Evolutionary conservation across 1,140 invertebrate genomes (phyloP), one percentile per base, ranked within the genome.

Genomic region (Bombus difficillimus): DNA sequence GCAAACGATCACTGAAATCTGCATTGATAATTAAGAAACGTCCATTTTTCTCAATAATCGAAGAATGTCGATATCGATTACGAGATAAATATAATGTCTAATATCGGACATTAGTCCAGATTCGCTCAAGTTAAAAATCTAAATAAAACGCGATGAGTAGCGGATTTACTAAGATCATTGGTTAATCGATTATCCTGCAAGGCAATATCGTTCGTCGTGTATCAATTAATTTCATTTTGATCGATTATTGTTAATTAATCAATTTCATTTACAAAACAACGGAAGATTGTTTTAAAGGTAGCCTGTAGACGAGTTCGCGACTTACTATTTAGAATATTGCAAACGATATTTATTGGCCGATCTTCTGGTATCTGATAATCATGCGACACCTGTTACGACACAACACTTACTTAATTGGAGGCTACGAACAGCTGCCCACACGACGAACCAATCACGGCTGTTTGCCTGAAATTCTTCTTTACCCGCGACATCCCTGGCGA

Each of bases 301-400:
- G 4, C 28, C 13, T 12, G 37, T 32, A 32, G 43, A 28, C n/a
- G n/a, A 22, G 12, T 25, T 22, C 37, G n/a, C 59, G 53, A 64
- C 69, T 13, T 43, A 62, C 81, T 68, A 53, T 43, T 83, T 90
- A 89, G 88, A 81, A 90, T 83, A 83, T 90, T 43, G 76, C 66
- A 6, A 53, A 53, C 64, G 71, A 88, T 90, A 90, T 90, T 90
- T 90, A 90, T 90, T 86, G 76, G 80, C 15, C 66, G 25, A 41
- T 41, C 59, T 62, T 68, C 66, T 41, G 69, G 47, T 88, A 86
- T 53, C 87, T 78, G 84, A 90, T 91, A 90, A 91, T 91, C 89
- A 90, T 82, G 87, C 89, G 90, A 90, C 89, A 91, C 90, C 90
- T 91, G 90, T 91, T 91, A 91, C 89, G 89, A 90, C 90, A 89